Evolutionary conservation across 2,113 vertebrate species (phyloP).

Genomic region (Psophia crepitans): DNA sequence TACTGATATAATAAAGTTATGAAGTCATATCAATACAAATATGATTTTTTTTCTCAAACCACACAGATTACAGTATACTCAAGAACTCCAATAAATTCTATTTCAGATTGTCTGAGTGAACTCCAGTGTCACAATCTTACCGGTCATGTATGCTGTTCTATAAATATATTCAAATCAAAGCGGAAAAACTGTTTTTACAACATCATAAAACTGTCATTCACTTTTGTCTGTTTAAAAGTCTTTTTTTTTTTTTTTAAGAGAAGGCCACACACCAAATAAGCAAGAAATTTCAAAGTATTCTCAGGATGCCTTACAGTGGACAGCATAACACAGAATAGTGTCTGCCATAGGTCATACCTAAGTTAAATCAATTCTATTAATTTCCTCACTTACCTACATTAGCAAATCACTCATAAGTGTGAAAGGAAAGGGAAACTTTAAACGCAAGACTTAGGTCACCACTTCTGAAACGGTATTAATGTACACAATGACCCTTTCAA

Average conservation of each 20-base stretch:
- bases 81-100: not conserved
- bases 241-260: not conserved
- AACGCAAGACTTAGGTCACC: not conserved
- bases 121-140: not conserved
- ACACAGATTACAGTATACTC: not conserved
- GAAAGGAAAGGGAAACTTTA: not conserved
- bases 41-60: slow-evolving; percentile 23
- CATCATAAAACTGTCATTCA: not conserved
- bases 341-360: not conserved
- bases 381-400: not conserved
- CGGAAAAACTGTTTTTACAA: not conserved
- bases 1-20: not conserved
- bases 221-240: not conserved
- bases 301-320: not conserved
- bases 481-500: not conserved
- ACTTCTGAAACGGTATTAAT: not conserved
- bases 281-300: not conserved
- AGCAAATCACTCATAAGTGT: not conserved
- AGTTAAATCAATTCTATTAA: not conserved
- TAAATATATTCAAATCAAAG: not conserved
- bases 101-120: not conserved
- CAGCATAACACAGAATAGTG: not conserved
- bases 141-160: not conserved
- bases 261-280: not conserved
- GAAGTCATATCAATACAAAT: slow-evolving; percentile 22